Evolutionary conservation across 2,113 vertebrate genomes (phyloP).

Genomic region (Varanus salvator): DNA sequence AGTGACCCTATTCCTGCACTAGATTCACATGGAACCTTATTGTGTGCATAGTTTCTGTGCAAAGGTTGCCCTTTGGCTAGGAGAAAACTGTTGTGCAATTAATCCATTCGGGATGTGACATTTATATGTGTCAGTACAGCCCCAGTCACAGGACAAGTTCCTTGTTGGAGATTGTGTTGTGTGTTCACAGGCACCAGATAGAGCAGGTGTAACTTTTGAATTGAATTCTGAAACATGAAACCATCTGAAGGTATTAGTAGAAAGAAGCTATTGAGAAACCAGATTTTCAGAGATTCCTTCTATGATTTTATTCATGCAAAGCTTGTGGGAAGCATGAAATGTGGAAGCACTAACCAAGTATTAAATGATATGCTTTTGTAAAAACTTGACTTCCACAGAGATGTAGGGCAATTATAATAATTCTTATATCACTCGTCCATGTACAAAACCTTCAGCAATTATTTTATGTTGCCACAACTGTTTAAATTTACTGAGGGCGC

Average conservation of each 20-base stretch:
- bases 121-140: background rate
- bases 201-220: background rate
- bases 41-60: background rate
- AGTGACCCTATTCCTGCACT: background rate
- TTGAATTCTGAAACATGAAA: background rate
- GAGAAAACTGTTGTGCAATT: background rate
- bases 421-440: background rate
- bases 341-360: background rate
- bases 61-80: background rate
- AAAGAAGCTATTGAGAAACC: background rate
- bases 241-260: background rate
- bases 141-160: background rate
- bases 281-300: background rate
- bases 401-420: background rate
- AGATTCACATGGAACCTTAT: background rate
- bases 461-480: background rate
- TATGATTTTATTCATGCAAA: background rate
- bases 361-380: background rate
- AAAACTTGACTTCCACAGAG: background rate
- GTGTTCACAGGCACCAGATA: background rate
- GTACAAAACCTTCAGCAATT: background rate
- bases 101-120: background rate
- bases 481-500: background rate
- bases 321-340: background rate
- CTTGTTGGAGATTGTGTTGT: background rate